phyloP scores from a whole-genome alignment of 2,888 invertebrate genomes.

The Metalampra italica region DNA sequence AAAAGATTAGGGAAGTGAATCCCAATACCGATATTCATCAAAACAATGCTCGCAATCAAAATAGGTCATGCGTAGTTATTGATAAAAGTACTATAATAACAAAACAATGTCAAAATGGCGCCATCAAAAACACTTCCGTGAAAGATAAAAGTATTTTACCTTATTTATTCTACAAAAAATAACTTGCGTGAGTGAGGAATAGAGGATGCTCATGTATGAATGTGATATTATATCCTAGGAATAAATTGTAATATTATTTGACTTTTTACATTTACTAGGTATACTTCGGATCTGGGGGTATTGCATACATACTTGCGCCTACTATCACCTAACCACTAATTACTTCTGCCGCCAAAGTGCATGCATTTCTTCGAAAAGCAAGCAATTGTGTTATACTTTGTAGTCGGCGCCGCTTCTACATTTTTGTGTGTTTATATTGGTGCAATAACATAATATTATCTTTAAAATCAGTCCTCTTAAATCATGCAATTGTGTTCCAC shows the following conservation, averaged over 20 bases:
- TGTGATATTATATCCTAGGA: neutral
- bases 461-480: too few species aligned
- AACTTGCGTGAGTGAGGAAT: constrained; percentile 1
- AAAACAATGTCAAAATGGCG: constrained; percentile 2
- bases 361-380: too few species aligned
- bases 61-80: neutral
- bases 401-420: too few species aligned
- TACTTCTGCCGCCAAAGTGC: too few species aligned
- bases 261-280: neutral
- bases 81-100: neutral
- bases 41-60: neutral
- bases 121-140: constrained; percentile 3
- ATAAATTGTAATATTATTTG: neutral
- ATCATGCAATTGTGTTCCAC: too few species aligned
- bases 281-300: too few species aligned
- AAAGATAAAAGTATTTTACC: constrained; percentile 1
- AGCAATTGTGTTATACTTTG: too few species aligned
- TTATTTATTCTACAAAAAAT: neutral
- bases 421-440: too few species aligned
- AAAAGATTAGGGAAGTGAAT: neutral
- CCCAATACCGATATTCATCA: neutral
- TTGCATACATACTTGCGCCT: too few species aligned
- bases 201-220: neutral
- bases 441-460: too few species aligned
- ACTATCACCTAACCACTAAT: too few species aligned